Percentiles rank a stretch among this genome's conserved stretches.
Conservation (phyloP, 2,888 invertebrate genomes). For the Mimachlamys varia region DNA sequence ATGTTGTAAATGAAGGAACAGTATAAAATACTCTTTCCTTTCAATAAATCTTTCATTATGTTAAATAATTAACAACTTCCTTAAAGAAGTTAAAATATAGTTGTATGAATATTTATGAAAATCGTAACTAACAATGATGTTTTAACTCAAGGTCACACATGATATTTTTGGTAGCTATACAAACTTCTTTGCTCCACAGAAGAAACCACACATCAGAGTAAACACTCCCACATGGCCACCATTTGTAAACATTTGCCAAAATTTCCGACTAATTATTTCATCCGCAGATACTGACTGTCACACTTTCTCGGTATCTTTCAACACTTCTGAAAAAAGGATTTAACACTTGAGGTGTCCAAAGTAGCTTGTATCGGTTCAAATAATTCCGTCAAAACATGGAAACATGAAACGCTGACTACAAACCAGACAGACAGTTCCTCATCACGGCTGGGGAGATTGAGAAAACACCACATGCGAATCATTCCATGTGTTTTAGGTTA, state of each 20-base stretch:
- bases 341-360: background rate
- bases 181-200: background rate
- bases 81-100: too few relatives aligned
- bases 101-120: too few relatives aligned
- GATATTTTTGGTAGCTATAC: background rate
- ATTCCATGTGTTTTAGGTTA: conserved; percentile 19
- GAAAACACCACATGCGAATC: conserved; percentile 6
- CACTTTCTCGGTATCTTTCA: background rate
- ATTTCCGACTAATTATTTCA: background rate
- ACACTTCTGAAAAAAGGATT: background rate
- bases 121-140: too few relatives aligned
- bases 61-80: too few relatives aligned
- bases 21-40: too few relatives aligned
- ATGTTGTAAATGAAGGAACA: too few relatives aligned
- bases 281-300: background rate
- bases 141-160: too few relatives aligned
- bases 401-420: background rate
- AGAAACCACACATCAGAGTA: background rate
- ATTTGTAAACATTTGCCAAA: background rate
- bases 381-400: conserved; percentile 23
- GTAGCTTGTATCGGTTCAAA: background rate
- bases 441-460: background rate
- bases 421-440: background rate
- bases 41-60: too few relatives aligned
- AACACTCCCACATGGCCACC: background rate